A percentile compares a stretch with the other conserved stretches of the same genome.
Conservation (phyloP, 2,113 vertebrate species). For the Azemiops feae region DNA sequence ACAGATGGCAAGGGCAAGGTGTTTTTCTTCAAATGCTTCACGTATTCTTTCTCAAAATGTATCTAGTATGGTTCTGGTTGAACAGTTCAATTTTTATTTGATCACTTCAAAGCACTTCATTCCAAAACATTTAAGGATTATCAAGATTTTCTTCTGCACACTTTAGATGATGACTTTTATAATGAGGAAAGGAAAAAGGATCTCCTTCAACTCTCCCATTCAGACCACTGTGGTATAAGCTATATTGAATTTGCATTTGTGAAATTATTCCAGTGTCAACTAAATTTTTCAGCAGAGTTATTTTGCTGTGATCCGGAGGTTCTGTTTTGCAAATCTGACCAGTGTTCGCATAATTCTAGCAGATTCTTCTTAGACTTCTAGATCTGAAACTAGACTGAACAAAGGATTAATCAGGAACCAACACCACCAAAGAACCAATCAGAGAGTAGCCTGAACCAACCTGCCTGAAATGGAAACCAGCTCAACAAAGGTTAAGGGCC, state of each 20-base stretch:
- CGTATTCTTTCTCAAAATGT: neutral
- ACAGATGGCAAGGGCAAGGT: neutral
- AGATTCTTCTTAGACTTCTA: neutral
- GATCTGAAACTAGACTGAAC: neutral
- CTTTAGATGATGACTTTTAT: neutral
- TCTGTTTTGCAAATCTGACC: neutral
- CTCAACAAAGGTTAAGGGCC: neutral
- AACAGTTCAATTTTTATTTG: neutral
- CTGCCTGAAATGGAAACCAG: neutral
- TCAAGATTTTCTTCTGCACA: neutral
- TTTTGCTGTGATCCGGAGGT: neutral
- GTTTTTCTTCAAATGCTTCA: neutral
- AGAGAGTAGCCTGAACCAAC: neutral
- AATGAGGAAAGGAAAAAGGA: neutral
- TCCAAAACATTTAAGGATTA: neutral
- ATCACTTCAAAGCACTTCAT: neutral
- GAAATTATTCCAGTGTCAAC: neutral
- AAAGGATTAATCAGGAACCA: neutral
- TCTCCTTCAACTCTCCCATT: neutral
- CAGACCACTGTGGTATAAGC: neutral
- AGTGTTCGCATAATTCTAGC: neutral
- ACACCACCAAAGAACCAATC: neutral
- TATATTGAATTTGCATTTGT: neutral
- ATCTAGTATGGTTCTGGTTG: neutral
- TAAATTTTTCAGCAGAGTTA: neutral